Evolutionary conservation across 2,888 invertebrate genomes (phyloP).

Genomic region (Ischnus inquisitorius): DNA sequence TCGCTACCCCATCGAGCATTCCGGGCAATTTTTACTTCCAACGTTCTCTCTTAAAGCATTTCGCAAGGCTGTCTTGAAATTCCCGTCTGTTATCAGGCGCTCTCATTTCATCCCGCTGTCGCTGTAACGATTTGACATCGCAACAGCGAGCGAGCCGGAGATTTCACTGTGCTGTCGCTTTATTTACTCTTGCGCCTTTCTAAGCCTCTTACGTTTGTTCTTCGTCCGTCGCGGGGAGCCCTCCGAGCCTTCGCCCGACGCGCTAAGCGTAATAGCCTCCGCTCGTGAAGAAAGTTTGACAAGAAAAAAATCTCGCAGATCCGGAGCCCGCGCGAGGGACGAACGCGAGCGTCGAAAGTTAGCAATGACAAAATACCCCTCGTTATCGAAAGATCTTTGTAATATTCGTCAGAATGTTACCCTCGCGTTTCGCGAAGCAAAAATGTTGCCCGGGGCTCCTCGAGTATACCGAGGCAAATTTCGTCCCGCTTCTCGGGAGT

Average conservation of each 20-base stretch:
- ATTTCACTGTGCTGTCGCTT: constrained; percentile 8
- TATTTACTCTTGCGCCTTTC: constrained; percentile 34
- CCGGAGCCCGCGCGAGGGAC: not conserved
- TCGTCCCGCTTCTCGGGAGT: not conserved
- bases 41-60: not conserved
- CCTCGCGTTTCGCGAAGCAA: not conserved
- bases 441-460: not conserved
- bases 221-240: not conserved
- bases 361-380: not conserved
- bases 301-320: not conserved
- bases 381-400: not conserved
- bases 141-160: not conserved
- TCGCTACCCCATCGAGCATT: not conserved
- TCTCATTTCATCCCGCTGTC: not conserved
- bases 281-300: not conserved
- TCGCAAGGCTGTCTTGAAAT: not conserved
- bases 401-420: not conserved
- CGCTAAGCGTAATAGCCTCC: not conserved
- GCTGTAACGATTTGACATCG: not conserved
- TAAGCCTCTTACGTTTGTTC: constrained; percentile 43
- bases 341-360: not conserved
- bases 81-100: not conserved
- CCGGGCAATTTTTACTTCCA: constrained; percentile 13
- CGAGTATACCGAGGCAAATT: not conserved
- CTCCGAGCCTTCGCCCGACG: not conserved